Evolutionary conservation across 1,140 invertebrate genomes (phyloP).

Genomic region (Sinella curviseta): DNA sequence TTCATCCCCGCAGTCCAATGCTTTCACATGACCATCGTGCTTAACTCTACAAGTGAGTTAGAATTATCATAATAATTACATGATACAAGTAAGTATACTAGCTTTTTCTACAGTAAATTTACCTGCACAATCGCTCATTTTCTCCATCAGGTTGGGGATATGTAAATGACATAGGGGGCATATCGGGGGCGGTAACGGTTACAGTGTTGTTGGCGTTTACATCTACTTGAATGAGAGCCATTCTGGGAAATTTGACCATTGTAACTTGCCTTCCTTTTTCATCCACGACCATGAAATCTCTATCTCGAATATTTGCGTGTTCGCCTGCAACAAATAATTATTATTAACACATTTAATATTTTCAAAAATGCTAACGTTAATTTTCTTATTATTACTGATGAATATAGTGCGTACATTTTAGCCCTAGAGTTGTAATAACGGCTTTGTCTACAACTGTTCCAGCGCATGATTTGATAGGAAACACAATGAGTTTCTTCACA

Average conservation of each 20-base stretch:
- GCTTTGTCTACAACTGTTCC: conserved; percentile 36
- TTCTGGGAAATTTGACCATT: conserved; percentile 25
- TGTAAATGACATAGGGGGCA: conserved; percentile 36
- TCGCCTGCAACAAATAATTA: conserved; percentile 6
- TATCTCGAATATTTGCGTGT: conserved; percentile 32
- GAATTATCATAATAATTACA: background rate
- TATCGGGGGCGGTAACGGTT: conserved; percentile 40
- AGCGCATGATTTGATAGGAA: conserved; percentile 45
- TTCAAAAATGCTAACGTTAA: no score
- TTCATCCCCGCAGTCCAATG: conserved; percentile 53
- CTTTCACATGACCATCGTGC: conserved; percentile 42
- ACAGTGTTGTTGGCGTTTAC: conserved; percentile 8
- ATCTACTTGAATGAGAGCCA: conserved; percentile 39
- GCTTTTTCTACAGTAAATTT: background rate
- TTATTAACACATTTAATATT: no score
- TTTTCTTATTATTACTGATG: no score
- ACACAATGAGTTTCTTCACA: conserved; percentile 42
- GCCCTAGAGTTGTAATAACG: conserved; percentile 33
- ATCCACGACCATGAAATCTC: conserved; percentile 40
- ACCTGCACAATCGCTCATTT: conserved; percentile 14
- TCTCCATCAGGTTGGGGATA: conserved; percentile 20
- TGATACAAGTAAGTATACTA: no score
- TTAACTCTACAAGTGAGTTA: conserved; percentile 11
- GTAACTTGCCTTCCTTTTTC: conserved; percentile 14
- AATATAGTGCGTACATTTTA: conserved; percentile 37